Evolutionary conservation across 2,113 vertebrate species (phyloP).

Genomic region (Calcarius ornatus): DNA sequence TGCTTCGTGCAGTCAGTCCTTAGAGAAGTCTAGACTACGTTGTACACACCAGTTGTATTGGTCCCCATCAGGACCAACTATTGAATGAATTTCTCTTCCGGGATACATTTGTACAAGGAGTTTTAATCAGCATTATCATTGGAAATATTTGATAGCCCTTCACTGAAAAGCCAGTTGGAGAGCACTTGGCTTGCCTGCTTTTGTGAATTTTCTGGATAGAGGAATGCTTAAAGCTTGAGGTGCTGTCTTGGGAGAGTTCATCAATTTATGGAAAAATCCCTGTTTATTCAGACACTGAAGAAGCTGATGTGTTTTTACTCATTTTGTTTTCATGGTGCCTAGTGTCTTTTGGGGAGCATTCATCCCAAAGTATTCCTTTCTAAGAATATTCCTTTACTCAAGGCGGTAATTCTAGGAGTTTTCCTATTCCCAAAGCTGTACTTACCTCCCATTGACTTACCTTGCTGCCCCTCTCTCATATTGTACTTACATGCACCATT

Average conservation of each 20-base stretch:
- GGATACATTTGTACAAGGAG: not conserved
- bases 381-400: not conserved
- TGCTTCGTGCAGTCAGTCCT: not conserved
- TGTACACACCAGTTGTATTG: not conserved
- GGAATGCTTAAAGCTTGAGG: not conserved
- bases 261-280: not conserved
- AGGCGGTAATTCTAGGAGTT: not conserved
- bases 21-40: not conserved
- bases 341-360: not conserved
- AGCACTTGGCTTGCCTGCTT: not conserved
- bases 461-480: not conserved
- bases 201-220: not conserved
- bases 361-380: not conserved
- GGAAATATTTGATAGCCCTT: not conserved
- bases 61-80: not conserved
- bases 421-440: not conserved
- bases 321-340: not conserved
- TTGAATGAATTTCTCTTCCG: not conserved
- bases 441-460: not conserved
- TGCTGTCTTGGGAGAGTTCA: not conserved
- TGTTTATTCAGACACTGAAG: not conserved
- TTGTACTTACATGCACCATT: rapidly evolving
- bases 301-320: not conserved
- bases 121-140: not conserved
- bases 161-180: not conserved